Conservation (phyloP, 2,888 invertebrate genomes). For the Drosophila kambysellisi region DNA sequence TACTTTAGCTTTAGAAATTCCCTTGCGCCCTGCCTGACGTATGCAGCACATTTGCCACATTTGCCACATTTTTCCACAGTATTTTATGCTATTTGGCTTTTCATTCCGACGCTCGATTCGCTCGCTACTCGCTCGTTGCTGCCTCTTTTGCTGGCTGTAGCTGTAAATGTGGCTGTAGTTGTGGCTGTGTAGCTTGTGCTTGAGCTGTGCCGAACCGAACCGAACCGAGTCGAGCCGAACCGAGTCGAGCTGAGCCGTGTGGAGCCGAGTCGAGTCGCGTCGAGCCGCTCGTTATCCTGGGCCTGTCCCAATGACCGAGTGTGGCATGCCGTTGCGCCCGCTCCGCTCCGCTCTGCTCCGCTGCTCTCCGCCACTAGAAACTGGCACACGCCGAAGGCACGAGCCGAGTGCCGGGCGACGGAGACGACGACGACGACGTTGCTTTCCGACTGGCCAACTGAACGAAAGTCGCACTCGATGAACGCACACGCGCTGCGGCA, state of each 20-base stretch:
- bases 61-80: slow-evolving; percentile 33
- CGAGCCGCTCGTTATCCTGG: slow-evolving; percentile 54
- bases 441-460: slow-evolving; percentile 60
- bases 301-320: slow-evolving; percentile 83
- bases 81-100: slow-evolving; percentile 14
- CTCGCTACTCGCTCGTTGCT: slow-evolving; percentile 16
- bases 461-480: slow-evolving; percentile 83
- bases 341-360: not conserved
- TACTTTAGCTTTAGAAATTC: slow-evolving; percentile 19
- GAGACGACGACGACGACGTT: slow-evolving; percentile 14
- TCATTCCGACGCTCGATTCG: slow-evolving; percentile 12
- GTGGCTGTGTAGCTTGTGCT: not conserved
- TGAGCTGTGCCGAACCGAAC: not conserved
- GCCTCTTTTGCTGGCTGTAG: not conserved
- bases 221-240: not conserved
- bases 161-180: not conserved
- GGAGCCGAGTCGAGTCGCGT: not conserved
- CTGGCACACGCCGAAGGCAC: slow-evolving; percentile 55
- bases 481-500: slow-evolving; percentile 79
- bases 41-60: slow-evolving; percentile 44
- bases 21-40: slow-evolving; percentile 61
- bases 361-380: slow-evolving; percentile 30
- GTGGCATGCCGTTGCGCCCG: slow-evolving; percentile 28
- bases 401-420: slow-evolving; percentile 26
- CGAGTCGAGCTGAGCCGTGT: not conserved